Evolutionary conservation across 2,797 vertebrate genomes (phyloP).

Genomic region (Dipus sagitta): DNA sequence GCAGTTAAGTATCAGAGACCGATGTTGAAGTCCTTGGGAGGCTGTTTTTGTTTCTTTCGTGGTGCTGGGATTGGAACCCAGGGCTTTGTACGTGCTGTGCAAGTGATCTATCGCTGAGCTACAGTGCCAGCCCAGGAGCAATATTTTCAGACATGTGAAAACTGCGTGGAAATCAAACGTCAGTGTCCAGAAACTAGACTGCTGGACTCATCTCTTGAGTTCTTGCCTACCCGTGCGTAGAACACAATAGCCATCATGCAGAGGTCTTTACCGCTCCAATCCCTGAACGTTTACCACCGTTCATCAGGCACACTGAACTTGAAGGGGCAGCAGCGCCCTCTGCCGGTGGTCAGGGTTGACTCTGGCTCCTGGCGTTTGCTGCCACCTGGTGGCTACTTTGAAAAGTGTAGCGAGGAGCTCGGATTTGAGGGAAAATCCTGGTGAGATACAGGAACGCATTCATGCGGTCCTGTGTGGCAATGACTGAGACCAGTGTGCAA

Average conservation of each 20-base stretch:
- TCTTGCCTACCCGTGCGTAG: background rate
- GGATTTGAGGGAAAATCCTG: fast-evolving
- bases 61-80: background rate
- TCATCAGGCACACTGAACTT: too few relatives aligned
- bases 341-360: background rate
- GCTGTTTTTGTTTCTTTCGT: background rate
- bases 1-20: background rate
- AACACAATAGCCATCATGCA: background rate
- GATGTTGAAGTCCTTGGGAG: background rate
- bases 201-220: too few relatives aligned
- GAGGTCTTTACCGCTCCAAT: background rate
- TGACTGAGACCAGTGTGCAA: fast-evolving
- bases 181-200: background rate
- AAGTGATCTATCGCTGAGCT: background rate
- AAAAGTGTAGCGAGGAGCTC: background rate
- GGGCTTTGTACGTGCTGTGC: background rate
- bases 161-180: background rate
- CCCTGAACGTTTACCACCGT: background rate
- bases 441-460: fast-evolving
- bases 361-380: slow-evolving; percentile 1
- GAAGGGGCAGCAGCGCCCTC: slow-evolving; percentile 34
- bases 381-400: slow-evolving; percentile 27
- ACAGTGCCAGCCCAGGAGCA: background rate
- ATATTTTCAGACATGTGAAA: background rate
- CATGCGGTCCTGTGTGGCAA: fast-evolving